These are phyloP conservation scores for Schrankia costaestrigalis DNA, from an alignment of 2,888 invertebrate genomes.

Conservation along the genomic window DNA sequence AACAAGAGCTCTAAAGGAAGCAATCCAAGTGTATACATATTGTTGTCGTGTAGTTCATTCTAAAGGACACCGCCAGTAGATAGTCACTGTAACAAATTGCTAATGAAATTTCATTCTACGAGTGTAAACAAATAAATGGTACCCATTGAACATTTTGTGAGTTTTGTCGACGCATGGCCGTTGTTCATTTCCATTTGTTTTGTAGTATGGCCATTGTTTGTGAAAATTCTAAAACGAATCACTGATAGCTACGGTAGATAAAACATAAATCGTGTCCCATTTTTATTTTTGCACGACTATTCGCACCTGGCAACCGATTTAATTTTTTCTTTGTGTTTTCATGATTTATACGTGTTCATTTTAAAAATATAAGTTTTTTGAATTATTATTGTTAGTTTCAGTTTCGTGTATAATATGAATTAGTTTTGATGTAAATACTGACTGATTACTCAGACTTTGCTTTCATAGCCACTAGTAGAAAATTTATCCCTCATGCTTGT, in stretches of 20 bases:
- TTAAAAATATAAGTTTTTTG: too few species aligned
- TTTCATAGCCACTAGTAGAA: too few species aligned
- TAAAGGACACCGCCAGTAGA: constrained; percentile 11
- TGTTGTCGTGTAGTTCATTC: constrained; percentile 6
- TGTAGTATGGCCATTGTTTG: constrained; percentile 37
- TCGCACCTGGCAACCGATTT: constrained; percentile 38
- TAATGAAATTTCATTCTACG: constrained; percentile 30
- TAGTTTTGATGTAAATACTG: too few species aligned
- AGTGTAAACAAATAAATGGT: constrained; percentile 26
- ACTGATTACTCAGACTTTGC: too few species aligned
- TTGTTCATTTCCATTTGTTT: constrained; percentile 35
- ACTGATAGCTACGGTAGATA: constrained; percentile 35
- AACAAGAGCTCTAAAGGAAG: too few species aligned
- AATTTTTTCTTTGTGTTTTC: constrained; percentile 34
- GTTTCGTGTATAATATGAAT: too few species aligned
- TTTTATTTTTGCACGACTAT: constrained; percentile 36
- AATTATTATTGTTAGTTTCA: too few species aligned
- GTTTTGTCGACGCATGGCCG: constrained; percentile 27
- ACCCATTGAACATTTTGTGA: constrained; percentile 29
- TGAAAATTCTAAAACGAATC: constrained; percentile 44
- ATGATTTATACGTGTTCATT: constrained; percentile 17
- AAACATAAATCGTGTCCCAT: constrained; percentile 41
- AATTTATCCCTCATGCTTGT: too few species aligned
- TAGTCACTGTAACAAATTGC: constrained; percentile 30
- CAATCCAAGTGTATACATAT: too few species aligned